These are phyloP conservation scores for Buphagus erythrorhynchus DNA, from an alignment of 2,797 vertebrate genomes.

Conservation along the genomic window DNA sequence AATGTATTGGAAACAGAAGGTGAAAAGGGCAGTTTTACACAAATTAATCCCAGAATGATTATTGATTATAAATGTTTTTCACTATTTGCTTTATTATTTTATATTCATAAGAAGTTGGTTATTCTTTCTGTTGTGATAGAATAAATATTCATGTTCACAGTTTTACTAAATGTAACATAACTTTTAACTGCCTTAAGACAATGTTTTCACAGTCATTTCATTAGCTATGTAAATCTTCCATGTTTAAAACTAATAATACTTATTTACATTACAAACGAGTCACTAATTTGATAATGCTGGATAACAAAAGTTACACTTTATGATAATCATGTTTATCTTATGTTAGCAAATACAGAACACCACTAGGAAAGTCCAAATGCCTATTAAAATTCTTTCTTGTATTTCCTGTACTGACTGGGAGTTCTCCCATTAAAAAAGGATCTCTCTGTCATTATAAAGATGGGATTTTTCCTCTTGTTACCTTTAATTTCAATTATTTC, in stretches of 20 bases:
- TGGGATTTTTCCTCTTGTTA: not conserved
- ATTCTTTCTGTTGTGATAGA: slow-evolving; percentile 16
- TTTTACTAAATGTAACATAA: not conserved
- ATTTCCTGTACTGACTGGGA: not conserved
- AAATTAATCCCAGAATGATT: not conserved
- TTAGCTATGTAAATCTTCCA: slow-evolving; percentile 39
- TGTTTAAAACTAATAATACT: slow-evolving; percentile 22
- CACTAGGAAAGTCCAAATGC: not conserved
- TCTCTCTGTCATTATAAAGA: not conserved
- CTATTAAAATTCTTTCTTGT: not conserved
- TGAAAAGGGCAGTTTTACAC: not conserved
- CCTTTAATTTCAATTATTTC: not conserved
- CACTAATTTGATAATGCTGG: slow-evolving; percentile 25
- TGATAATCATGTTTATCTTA: slow-evolving; percentile 6
- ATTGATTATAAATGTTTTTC: not conserved
- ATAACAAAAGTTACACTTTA: slow-evolving; percentile 12
- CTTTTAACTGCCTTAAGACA: not conserved
- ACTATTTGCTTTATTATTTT: slow-evolving; percentile 21
- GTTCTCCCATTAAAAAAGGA: not conserved
- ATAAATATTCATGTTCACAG: slow-evolving; percentile 57
- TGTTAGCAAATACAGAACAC: not conserved
- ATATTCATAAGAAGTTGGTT: not conserved
- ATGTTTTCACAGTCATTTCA: slow-evolving; percentile 10
- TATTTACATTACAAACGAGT: slow-evolving; percentile 40
- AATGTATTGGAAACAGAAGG: not conserved